These are phyloP conservation scores for Drosophila austrosaltans DNA, from an alignment of 2,888 invertebrate species.

Conservation along the genomic window DNA sequence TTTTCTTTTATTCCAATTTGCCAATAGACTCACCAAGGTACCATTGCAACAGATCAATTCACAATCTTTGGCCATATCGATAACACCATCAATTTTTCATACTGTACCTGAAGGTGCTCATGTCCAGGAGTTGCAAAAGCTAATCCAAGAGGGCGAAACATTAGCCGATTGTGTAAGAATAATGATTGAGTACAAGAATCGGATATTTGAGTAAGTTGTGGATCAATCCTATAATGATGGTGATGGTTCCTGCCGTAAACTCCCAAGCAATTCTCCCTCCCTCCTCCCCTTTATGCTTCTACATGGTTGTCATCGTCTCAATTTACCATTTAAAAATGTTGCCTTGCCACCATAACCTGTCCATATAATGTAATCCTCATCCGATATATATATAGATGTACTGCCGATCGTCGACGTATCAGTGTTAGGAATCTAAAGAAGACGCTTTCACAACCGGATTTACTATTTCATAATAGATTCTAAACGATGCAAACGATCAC, in stretches of 20 bases:
- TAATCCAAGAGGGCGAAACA: conserved; percentile 79
- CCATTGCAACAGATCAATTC: conserved; percentile 81
- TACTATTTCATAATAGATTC: conserved; percentile 78
- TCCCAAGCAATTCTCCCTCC: neutral
- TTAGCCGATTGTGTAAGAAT: conserved; percentile 80
- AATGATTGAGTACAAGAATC: conserved; percentile 81
- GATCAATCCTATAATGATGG: conserved; percentile 23
- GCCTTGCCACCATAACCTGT: neutral
- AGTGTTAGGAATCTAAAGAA: conserved; percentile 77
- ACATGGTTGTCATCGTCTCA: conserved; percentile 24
- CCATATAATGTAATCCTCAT: conserved; percentile 5
- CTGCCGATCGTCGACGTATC: conserved; percentile 74
- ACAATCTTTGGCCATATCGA: conserved; percentile 80
- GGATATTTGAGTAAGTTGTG: conserved; percentile 81
- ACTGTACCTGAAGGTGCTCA: conserved; percentile 75
- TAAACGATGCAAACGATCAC: conserved; percentile 36
- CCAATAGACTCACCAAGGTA: conserved; percentile 79
- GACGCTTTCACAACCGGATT: conserved; percentile 80
- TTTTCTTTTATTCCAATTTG: neutral
- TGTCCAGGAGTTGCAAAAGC: conserved; percentile 75
- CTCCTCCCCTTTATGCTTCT: neutral
- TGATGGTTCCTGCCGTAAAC: conserved; percentile 27
- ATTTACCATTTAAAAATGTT: neutral
- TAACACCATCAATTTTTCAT: conserved; percentile 82
- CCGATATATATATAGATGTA: conserved; percentile 67